These are phyloP conservation scores for Caenorhabditis zanzibari DNA, from an alignment of 2,888 invertebrate species.

Conservation along the genomic window DNA sequence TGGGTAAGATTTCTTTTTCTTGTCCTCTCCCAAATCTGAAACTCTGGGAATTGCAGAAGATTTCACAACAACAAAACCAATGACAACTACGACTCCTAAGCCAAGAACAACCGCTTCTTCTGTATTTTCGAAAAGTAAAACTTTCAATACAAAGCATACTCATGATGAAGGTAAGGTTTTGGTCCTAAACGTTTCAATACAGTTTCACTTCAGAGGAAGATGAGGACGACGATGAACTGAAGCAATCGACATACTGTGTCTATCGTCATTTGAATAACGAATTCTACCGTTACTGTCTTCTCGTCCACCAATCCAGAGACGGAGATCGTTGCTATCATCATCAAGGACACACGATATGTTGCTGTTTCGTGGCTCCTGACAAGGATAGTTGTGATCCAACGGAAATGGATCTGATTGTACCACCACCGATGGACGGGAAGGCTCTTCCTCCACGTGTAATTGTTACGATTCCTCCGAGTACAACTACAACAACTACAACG, in stretches of 20 bases:
- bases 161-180: constrained; percentile 21
- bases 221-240: constrained; percentile 48
- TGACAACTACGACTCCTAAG: constrained; percentile 50
- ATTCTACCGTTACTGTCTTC: constrained; percentile 72
- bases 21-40: background rate
- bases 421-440: constrained; percentile 40
- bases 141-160: constrained; percentile 43
- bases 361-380: constrained; percentile 73
- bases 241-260: constrained; percentile 67
- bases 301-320: constrained; percentile 65
- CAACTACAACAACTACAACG: constrained; percentile 28
- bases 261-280: constrained; percentile 75
- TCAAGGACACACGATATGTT: constrained; percentile 73
- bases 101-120: constrained; percentile 31
- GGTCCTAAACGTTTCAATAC: no score
- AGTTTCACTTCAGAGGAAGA: constrained; percentile 1
- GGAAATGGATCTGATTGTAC: constrained; percentile 72
- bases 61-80: constrained; percentile 46
- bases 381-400: constrained; percentile 73
- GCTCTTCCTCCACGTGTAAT: constrained; percentile 46
- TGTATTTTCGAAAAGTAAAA: constrained; percentile 45
- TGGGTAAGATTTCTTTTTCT: constrained; percentile 18
- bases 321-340: constrained; percentile 72
- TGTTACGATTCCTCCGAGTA: constrained; percentile 55
- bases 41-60: constrained; percentile 32